Conservation (phyloP, 1,140 invertebrate genomes). For the Latrodectus geometricus region DNA sequence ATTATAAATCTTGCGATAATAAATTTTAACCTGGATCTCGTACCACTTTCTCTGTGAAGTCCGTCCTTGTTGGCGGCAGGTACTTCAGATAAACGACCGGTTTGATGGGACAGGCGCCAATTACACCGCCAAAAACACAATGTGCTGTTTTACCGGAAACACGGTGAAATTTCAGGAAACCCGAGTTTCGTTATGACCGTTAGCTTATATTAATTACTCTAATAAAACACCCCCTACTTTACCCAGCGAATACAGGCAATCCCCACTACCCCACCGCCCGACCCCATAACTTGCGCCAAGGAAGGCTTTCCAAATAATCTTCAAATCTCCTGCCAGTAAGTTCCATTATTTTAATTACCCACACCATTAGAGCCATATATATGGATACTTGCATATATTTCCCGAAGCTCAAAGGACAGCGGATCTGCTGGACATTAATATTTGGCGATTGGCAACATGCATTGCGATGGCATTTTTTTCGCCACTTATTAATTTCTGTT, state of each 20-base stretch:
- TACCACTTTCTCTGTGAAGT: slow-evolving; percentile 5
- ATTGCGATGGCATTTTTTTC: slow-evolving; percentile 52
- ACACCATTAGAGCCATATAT: slow-evolving; percentile 39
- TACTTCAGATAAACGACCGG: slow-evolving; percentile 54
- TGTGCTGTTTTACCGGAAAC: slow-evolving; percentile 56
- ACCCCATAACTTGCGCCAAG: slow-evolving; percentile 38
- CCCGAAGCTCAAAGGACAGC: slow-evolving; percentile 1
- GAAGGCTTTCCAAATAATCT: slow-evolving; percentile 56
- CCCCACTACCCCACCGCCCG: slow-evolving; percentile 4
- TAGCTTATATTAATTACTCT: slow-evolving; percentile 61
- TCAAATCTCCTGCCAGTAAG: slow-evolving; percentile 49
- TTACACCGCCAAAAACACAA: slow-evolving; percentile 60
- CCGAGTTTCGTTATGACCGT: slow-evolving; percentile 58
- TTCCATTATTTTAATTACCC: slow-evolving; percentile 60
- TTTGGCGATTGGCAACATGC: slow-evolving; percentile 45
- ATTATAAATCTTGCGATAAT: not conserved
- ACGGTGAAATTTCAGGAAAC: slow-evolving; percentile 59
- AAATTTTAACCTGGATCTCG: not conserved
- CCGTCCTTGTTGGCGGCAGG: slow-evolving; percentile 28
- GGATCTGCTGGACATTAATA: slow-evolving; percentile 56
- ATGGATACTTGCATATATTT: slow-evolving; percentile 40
- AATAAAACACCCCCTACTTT: slow-evolving; percentile 49
- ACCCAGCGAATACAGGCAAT: slow-evolving; percentile 23
- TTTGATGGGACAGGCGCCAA: slow-evolving; percentile 57
- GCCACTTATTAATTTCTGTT: slow-evolving; percentile 53